Conservation (phyloP, 1,140 invertebrate genomes). For the Aphis craccivora region DNA sequence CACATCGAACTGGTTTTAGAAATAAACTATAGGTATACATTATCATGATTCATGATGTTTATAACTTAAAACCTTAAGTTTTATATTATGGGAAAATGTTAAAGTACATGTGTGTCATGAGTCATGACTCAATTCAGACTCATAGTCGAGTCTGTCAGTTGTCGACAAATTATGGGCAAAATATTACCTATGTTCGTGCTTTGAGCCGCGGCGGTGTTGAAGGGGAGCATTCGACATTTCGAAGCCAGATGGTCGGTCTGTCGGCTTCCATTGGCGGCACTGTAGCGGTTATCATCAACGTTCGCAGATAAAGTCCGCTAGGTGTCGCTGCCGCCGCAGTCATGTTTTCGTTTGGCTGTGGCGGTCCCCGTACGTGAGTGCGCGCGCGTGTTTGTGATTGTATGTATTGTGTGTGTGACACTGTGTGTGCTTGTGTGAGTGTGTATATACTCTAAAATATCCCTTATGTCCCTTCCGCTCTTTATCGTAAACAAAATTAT, state of each 20-base stretch:
- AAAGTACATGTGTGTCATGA: background rate
- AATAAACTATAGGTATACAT: background rate
- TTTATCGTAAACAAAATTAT: constrained; percentile 56
- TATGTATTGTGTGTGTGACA: background rate
- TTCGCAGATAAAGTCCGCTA: background rate
- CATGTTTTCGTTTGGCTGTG: constrained; percentile 32
- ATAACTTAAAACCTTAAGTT: background rate
- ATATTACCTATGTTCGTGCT: background rate
- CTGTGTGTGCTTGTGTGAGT: background rate
- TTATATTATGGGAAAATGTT: background rate
- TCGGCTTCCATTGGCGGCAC: background rate
- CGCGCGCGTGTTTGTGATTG: background rate
- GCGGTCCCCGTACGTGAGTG: background rate
- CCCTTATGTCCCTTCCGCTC: constrained; percentile 56
- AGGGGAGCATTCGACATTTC: rapidly evolving
- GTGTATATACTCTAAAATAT: constrained; percentile 3
- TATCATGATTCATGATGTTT: too few relatives aligned
- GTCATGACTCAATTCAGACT: too few relatives aligned
- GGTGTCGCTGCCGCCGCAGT: constrained; percentile 25
- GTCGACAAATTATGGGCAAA: background rate
- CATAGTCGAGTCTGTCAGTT: background rate
- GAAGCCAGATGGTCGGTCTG: too few relatives aligned
- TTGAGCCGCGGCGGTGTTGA: background rate
- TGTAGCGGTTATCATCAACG: background rate
- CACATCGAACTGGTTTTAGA: background rate